Percentiles rank a stretch among this genome's conserved stretches.
phyloP scores from a whole-genome alignment of 1,140 invertebrate species.

The Camponotus floridanus region DNA sequence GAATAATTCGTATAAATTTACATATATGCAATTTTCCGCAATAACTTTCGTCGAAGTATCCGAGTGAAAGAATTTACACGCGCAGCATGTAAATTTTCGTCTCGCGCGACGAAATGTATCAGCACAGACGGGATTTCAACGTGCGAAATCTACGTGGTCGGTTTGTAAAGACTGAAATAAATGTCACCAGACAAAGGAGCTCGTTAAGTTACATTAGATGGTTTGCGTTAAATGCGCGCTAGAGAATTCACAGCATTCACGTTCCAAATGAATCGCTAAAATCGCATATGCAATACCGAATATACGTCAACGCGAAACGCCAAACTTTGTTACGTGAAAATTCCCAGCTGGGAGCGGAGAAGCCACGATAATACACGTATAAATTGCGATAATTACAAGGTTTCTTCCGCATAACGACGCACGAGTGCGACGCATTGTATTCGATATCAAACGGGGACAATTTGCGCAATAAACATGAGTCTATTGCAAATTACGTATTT shows the following conservation, averaged over 20 bases:
- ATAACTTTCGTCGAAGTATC: conserved; percentile 2
- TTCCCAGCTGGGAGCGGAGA: conserved; percentile 51
- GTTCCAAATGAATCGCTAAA: conserved; percentile 58
- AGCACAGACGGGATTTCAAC: neutral
- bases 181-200: conserved; percentile 44
- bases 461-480: conserved; percentile 55
- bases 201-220: conserved; percentile 57
- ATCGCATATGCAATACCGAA: conserved; percentile 55
- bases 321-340: conserved; percentile 61
- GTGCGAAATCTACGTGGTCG: conserved; percentile 10
- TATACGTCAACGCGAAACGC: conserved; percentile 58
- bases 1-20: conserved; percentile 47
- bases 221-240: conserved; percentile 31
- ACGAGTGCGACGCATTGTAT: conserved; percentile 28
- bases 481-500: conserved; percentile 52
- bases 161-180: conserved; percentile 34
- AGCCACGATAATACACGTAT: conserved; percentile 53
- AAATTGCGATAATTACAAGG: conserved; percentile 60
- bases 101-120: neutral
- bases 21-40: conserved; percentile 43
- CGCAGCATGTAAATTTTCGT: conserved; percentile 39
- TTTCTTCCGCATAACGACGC: conserved; percentile 47
- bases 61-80: conserved; percentile 8
- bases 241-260: conserved; percentile 47
- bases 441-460: conserved; percentile 53